A percentile compares a stretch with the other conserved stretches of the same genome.
These are phyloP conservation scores for Apus apus DNA, from an alignment of 2,113 vertebrate species.

Conservation along the genomic window DNA sequence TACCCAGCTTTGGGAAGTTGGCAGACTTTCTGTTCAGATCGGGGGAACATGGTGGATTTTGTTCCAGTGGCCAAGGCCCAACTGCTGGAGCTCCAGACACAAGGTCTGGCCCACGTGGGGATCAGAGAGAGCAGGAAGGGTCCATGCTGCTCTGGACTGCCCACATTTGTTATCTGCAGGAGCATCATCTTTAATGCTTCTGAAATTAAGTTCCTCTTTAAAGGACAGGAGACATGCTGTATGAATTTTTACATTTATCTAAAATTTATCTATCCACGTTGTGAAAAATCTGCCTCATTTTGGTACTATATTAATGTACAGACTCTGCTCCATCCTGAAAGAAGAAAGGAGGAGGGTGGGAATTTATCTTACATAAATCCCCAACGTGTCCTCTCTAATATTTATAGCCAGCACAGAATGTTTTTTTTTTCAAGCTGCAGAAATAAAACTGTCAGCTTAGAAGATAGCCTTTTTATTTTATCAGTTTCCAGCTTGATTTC, in stretches of 20 bases:
- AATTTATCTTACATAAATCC: conserved; percentile 51
- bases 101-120: accelerated
- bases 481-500: conserved; percentile 43
- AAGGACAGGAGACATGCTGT: neutral
- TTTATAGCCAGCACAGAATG: conserved; percentile 55
- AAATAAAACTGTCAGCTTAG: conserved; percentile 65
- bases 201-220: neutral
- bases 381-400: conserved; percentile 23
- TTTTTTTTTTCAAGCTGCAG: conserved; percentile 21
- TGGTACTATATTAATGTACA: neutral
- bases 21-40: neutral
- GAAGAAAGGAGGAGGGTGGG: conserved; percentile 4
- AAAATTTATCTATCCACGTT: neutral
- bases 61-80: neutral
- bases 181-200: neutral
- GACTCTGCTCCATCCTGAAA: neutral
- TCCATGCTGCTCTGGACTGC: accelerated
- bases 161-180: accelerated
- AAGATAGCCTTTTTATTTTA: conserved; percentile 48
- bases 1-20: neutral
- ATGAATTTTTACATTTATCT: neutral
- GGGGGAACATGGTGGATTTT: neutral
- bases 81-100: neutral
- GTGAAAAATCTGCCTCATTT: neutral
- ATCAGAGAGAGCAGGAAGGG: neutral